A percentile compares a stretch with the other conserved stretches of the same genome.
Evolutionary conservation across 1,140 invertebrate genomes (phyloP).

Genomic region (Cotesia chilonis): DNA sequence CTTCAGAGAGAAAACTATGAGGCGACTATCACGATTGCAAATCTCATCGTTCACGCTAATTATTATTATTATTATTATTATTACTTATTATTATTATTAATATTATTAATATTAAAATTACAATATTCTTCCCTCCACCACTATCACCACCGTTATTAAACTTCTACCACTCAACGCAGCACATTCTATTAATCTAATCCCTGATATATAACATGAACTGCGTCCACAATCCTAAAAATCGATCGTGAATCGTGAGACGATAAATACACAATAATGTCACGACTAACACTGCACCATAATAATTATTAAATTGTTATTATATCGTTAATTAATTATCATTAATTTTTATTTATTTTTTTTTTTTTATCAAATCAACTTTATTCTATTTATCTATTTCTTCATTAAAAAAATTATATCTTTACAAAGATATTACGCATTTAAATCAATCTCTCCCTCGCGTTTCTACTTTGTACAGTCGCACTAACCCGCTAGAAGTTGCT

Average conservation of each 20-base stretch:
- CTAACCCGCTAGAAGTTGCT: conserved; percentile 57
- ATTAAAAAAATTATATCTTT: too few relatives aligned
- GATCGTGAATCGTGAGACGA: conserved; percentile 48
- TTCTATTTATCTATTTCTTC: conserved; percentile 3
- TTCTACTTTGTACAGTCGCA: conserved; percentile 59
- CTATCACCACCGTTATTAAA: conserved; percentile 55
- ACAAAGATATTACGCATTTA: not conserved
- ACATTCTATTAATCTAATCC: conserved; percentile 63
- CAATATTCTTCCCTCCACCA: conserved; percentile 50
- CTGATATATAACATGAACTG: conserved; percentile 65
- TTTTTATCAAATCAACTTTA: conserved; percentile 10
- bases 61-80: conserved; percentile 23
- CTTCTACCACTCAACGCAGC: conserved; percentile 43
- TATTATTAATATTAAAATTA: conserved; percentile 34
- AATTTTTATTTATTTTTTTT: conserved; percentile 1
- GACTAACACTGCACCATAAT: conserved; percentile 32
- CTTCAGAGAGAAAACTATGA: not conserved
- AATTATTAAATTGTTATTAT: conserved; percentile 40
- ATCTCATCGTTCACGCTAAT: conserved; percentile 24
- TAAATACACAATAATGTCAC: conserved; percentile 51
- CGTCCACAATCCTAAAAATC: conserved; percentile 60
- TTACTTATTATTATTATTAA: conserved; percentile 41
- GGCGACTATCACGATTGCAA: conserved; percentile 34
- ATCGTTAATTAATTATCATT: conserved; percentile 33
- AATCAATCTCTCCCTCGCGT: conserved; percentile 29